Percentiles rank a stretch among this genome's conserved stretches.
Evolutionary conservation across 2,888 invertebrate genomes (phyloP).

Genomic region (Pseudococcus jackbeardsleyi): DNA sequence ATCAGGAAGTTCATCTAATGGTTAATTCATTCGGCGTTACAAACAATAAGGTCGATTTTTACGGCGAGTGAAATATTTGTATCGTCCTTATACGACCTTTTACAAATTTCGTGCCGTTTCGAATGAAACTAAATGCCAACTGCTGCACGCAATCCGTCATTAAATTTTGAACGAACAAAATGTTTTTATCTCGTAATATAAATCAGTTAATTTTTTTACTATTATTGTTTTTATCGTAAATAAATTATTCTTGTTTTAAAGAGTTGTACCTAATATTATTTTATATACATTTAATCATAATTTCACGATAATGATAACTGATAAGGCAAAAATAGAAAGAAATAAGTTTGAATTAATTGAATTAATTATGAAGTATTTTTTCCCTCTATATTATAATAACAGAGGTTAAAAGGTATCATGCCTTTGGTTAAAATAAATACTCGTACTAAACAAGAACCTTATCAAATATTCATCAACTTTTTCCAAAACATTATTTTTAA

Average conservation of each 20-base stretch:
- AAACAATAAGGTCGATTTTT: constrained; percentile 49
- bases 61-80: not conserved
- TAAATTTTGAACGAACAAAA: constrained; percentile 34
- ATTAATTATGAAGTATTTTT: not conserved
- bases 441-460: not conserved
- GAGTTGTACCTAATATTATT: not conserved
- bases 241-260: constrained; percentile 22
- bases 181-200: constrained; percentile 42
- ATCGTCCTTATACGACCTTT: constrained; percentile 55
- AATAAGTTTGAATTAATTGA: not conserved
- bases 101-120: constrained; percentile 55
- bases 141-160: constrained; percentile 50
- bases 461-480: not conserved
- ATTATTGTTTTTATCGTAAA: not conserved
- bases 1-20: constrained; percentile 6
- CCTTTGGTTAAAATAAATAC: not conserved
- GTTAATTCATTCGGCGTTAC: constrained; percentile 37
- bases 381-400: not conserved
- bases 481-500: not conserved
- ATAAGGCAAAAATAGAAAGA: not conserved
- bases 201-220: constrained; percentile 45
- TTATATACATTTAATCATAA: not conserved
- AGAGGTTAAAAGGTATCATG: not conserved
- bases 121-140: constrained; percentile 54
- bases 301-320: not conserved